Base-by-base conservation (phyloP, 2,888 invertebrate genomes). In the Spicauda simplicius region DNA sequence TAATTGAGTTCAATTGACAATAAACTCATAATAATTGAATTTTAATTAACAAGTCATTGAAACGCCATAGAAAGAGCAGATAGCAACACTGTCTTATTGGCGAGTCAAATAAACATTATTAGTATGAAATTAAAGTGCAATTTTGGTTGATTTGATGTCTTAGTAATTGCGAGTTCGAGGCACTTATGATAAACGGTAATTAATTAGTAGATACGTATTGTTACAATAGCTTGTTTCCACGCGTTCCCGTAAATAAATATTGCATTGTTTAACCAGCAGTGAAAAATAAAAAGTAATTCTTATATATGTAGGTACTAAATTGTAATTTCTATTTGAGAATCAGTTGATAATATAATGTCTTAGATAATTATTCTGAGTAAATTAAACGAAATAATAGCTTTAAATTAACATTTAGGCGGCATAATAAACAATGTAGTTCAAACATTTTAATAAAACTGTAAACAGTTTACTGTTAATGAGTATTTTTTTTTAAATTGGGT, bases 1-100 rank as follows among this genome's bases (percentile, higher is more conserved):
- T 53, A 18, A 52, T 53, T 53, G 50, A 50, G 16, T 52, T 19
- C 14, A 37, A 61, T 61, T 37, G 61, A 53, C 61, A 10, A 30
- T 53, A 53, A 52, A 53, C 30, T 20, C 52, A 8, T 20, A 53
- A 37, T 61, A 53, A 61, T 61, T 61, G 52, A 33, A 33, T 37
- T 61, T 53, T 61, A 61, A 61, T 61, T 37, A 48, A 52, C n/a
- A n/a, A n/a, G n/a, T 20, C 14, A 61, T 14, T 61, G 12, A 53
- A 37, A 19, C 61, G 7, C 8, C 14, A 37, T n/a, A 33, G 7
- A 25, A 48, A 48, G 48, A 48, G 16, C 48, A 16, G 16, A 16
- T 16, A 48, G 48, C 8, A 16, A 3, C 16, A 48, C 8, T n/a
- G 11, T 48, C 48, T 25, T 16, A 16, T 16, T 16, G 2, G 48